These are phyloP conservation scores for Microtus ochrogaster DNA, from an alignment of 2,113 vertebrate species.

Conservation along the genomic window DNA sequence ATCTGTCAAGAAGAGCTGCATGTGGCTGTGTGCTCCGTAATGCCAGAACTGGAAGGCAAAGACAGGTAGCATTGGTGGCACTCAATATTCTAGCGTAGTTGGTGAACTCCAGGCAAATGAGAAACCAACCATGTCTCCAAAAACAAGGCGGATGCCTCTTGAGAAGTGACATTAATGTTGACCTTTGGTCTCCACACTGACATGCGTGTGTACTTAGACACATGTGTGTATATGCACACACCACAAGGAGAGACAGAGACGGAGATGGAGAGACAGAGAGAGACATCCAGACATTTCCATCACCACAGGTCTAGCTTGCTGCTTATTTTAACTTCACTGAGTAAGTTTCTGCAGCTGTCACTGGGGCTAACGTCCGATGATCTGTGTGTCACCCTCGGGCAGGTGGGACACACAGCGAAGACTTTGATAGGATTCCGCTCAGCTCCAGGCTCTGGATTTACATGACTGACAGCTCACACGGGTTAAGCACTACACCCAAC, in stretches of 20 bases:
- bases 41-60: neutral
- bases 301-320: constrained; percentile 76
- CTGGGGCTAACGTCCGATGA: constrained; percentile 85
- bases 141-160: neutral
- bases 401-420: constrained; percentile 81
- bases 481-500: constrained; percentile 21
- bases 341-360: constrained; percentile 87
- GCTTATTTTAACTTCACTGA: constrained; percentile 78
- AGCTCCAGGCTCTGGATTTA: constrained; percentile 84
- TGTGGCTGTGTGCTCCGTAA: no score
- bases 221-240: neutral
- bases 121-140: neutral
- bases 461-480: constrained; percentile 79
- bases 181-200: neutral
- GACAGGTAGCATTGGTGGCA: no score
- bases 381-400: constrained; percentile 84
- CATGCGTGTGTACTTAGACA: neutral
- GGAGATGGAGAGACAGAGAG: no score
- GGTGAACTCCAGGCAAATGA: neutral
- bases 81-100: neutral
- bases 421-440: constrained; percentile 85
- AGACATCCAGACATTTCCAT: constrained; percentile 40
- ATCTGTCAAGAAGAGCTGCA: neutral
- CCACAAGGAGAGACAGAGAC: neutral
- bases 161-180: neutral